phyloP scores from a whole-genome alignment of 2,113 vertebrate species.

The Talpa occidentalis region DNA sequence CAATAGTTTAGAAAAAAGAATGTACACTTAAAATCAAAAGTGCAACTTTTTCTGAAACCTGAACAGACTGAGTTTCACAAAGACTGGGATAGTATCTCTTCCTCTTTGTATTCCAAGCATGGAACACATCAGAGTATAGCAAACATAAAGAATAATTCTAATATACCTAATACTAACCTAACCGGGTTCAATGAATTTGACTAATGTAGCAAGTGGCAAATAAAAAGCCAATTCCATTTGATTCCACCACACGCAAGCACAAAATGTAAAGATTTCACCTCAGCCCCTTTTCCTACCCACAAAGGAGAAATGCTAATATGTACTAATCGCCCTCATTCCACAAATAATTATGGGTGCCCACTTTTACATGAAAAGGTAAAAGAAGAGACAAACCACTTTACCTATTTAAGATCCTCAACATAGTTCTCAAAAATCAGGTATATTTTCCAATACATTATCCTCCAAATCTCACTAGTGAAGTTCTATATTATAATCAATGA shows the following conservation, averaged over 20 bases:
- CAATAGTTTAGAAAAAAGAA: neutral
- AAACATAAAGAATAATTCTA: neutral
- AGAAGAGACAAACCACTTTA: neutral
- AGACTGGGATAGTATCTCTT: neutral
- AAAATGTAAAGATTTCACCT: neutral
- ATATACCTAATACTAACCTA: neutral
- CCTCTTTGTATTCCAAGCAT: neutral
- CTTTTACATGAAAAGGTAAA: neutral
- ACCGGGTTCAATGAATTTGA: neutral
- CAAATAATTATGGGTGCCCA: neutral
- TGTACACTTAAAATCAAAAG: neutral
- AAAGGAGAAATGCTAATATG: conserved; percentile 16
- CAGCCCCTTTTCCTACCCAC: neutral
- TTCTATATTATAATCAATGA: conserved; percentile 19
- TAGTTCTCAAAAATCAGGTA: conserved; percentile 40
- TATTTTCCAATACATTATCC: neutral
- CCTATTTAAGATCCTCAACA: neutral
- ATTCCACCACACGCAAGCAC: neutral
- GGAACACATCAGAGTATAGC: neutral
- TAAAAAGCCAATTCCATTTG: neutral
- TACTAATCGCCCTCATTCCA: conserved; percentile 25
- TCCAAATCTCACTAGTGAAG: conserved; percentile 35
- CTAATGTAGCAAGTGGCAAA: neutral
- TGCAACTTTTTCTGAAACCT: conserved; percentile 15
- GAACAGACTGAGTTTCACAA: neutral